A percentile compares a stretch with the other conserved stretches of the same genome.
Conservation (phyloP, 2,888 invertebrate species). For the Liodrosophila aerea region DNA sequence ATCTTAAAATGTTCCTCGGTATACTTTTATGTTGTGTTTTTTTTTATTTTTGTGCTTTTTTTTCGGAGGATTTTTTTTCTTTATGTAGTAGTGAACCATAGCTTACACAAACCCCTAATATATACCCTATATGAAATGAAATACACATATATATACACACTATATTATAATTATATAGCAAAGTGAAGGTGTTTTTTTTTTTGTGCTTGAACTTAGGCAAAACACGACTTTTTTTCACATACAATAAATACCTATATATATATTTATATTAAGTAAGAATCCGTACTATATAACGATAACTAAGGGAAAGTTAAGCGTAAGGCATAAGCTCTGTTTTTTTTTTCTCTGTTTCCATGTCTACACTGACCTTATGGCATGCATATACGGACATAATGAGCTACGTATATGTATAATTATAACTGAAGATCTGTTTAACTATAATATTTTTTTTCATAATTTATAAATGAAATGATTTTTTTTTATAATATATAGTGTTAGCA, state of each 20-base stretch:
- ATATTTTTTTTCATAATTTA: conserved; percentile 64
- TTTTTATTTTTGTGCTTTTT: conserved; percentile 64
- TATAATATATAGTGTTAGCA: conserved; percentile 39
- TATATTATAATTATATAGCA: conserved; percentile 35
- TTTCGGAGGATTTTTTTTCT: conserved; percentile 53
- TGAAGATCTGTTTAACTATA: conserved; percentile 55
- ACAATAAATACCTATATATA: conserved; percentile 50
- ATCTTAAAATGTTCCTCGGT: conserved; percentile 66
- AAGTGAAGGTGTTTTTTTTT: conserved; percentile 50
- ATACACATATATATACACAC: conserved; percentile 20
- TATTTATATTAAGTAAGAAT: conserved; percentile 14
- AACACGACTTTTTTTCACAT: conserved; percentile 50
- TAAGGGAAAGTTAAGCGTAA: conserved; percentile 12
- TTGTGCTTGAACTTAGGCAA: conserved; percentile 60
- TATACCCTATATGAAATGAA: conserved; percentile 22
- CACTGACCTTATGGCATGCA: conserved; percentile 55
- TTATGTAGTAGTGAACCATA: conserved; percentile 42
- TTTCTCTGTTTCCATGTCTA: conserved; percentile 61
- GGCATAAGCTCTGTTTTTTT: conserved; percentile 67
- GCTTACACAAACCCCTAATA: conserved; percentile 16
- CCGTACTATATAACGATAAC: conserved; percentile 6
- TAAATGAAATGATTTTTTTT: conserved; percentile 62
- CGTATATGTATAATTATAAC: conserved; percentile 56
- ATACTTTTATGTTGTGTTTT: conserved; percentile 62
- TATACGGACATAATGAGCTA: conserved; percentile 35